A percentile compares a stretch with the other conserved stretches of the same genome.
These are phyloP conservation scores for Hippopotamyrus pictus DNA, from an alignment of 2,797 vertebrate genomes.

Conservation along the genomic window DNA sequence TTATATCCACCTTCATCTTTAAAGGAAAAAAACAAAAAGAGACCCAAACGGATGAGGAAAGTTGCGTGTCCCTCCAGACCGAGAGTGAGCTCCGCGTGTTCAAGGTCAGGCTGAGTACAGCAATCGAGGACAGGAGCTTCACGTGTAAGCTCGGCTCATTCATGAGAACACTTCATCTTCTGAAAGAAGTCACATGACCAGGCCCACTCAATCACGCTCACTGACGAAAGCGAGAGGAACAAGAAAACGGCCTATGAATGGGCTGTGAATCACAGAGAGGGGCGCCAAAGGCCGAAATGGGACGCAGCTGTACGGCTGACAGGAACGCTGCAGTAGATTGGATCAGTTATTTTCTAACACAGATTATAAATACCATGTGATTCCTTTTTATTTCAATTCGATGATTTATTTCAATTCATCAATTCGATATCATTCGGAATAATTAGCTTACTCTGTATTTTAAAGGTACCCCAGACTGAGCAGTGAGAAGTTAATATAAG, in stretches of 20 bases:
- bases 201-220: not conserved
- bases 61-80: not conserved
- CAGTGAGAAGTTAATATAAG: not conserved
- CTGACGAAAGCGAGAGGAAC: not conserved
- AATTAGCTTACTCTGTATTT: not conserved
- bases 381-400: not conserved
- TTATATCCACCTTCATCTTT: not conserved
- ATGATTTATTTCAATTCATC: too few relatives aligned
- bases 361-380: not conserved
- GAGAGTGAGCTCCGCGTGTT: not conserved
- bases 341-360: not conserved
- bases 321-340: not conserved
- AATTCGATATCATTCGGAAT: not conserved
- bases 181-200: constrained; percentile 5
- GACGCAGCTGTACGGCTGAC: not conserved
- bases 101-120: not conserved
- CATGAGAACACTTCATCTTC: not conserved
- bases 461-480: not conserved
- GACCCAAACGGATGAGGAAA: not conserved
- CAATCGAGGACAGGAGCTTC: not conserved
- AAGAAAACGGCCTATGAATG: not conserved
- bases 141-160: not conserved
- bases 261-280: not conserved
- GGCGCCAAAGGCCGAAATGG: not conserved
- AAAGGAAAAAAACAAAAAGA: not conserved